Evolutionary conservation across 2,888 invertebrate species (phyloP).

Genomic region (Drosophila rellima): DNA sequence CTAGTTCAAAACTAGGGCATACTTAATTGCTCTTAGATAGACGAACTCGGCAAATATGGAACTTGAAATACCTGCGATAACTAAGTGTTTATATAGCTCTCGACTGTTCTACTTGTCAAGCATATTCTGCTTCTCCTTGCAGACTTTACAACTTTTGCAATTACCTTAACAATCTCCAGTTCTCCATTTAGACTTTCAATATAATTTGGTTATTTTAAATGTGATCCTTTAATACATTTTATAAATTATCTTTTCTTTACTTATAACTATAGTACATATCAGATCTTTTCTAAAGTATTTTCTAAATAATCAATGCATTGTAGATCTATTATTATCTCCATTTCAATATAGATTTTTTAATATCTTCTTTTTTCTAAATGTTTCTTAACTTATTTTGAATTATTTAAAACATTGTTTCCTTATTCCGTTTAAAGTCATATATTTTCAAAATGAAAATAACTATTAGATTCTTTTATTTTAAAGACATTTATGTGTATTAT

Average conservation of each 20-base stretch:
- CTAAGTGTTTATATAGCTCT: slow-evolving; percentile 1
- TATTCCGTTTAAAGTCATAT: too few relatives aligned
- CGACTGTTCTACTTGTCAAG: neutral
- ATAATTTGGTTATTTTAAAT: too few relatives aligned
- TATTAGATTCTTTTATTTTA: too few relatives aligned
- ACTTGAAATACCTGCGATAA: neutral
- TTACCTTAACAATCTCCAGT: neutral
- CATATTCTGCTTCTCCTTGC: slow-evolving; percentile 1
- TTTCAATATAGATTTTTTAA: neutral
- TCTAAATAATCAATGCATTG: neutral
- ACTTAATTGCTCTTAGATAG: slow-evolving; percentile 51
- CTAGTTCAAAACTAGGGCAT: slow-evolving; percentile 38
- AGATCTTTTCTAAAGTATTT: too few relatives aligned
- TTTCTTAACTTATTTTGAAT: neutral
- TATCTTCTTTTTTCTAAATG: neutral
- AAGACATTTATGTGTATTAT: too few relatives aligned
- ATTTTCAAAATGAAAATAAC: too few relatives aligned
- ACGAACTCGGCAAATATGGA: slow-evolving; percentile 36
- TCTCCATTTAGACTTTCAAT: neutral
- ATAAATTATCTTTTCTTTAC: neutral
- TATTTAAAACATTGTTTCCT: too few relatives aligned
- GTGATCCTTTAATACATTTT: too few relatives aligned
- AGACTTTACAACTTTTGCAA: neutral
- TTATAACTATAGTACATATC: too few relatives aligned
- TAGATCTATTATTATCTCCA: neutral